phyloP scores from a whole-genome alignment of 2,113 vertebrate genomes.

The Equus quagga region DNA sequence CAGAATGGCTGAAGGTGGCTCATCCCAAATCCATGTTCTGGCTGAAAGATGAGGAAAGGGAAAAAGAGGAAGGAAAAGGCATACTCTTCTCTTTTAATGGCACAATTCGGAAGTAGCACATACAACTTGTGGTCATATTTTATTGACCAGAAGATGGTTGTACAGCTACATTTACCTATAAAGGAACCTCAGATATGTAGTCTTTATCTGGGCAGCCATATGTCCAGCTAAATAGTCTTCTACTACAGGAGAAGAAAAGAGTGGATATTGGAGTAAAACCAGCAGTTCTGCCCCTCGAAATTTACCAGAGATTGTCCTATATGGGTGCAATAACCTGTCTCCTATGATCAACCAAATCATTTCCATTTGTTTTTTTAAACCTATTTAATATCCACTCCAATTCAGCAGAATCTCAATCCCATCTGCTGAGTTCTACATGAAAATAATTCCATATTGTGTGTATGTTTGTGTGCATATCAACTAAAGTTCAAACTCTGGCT shows the following conservation, averaged over 20 bases:
- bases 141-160: neutral
- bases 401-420: conserved; percentile 53
- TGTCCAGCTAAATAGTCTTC: neutral
- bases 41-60: neutral
- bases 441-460: conserved; percentile 73
- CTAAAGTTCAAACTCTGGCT: conserved; percentile 63
- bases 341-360: neutral
- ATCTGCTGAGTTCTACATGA: conserved; percentile 62
- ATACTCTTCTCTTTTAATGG: neutral
- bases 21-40: neutral
- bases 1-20: neutral
- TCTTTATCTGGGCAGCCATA: neutral
- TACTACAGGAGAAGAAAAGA: neutral
- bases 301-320: neutral
- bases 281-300: neutral
- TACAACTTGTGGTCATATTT: neutral
- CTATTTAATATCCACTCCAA: conserved; percentile 34
- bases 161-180: neutral
- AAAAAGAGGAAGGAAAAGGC: neutral
- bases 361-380: conserved; percentile 48
- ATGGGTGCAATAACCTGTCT: neutral
- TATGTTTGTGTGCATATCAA: conserved; percentile 67
- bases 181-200: neutral
- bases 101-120: neutral
- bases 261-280: neutral